Percentiles rank a stretch among this genome's conserved stretches.
These are phyloP conservation scores for Tetraneura akinire DNA, from an alignment of 1,140 invertebrate species.

Conservation along the genomic window DNA sequence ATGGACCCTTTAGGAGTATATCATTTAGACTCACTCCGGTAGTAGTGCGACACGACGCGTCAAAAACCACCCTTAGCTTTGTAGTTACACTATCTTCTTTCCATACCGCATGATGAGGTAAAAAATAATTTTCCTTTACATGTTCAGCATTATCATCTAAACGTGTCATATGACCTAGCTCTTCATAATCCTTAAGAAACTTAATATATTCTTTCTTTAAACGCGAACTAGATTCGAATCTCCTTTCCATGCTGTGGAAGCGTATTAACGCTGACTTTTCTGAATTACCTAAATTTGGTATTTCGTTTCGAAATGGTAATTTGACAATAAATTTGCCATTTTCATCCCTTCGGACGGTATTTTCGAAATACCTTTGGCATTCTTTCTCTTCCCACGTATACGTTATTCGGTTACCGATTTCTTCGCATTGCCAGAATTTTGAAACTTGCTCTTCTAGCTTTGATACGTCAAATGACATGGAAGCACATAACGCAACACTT, in stretches of 20 bases:
- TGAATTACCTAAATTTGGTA: neutral
- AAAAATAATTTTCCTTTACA: constrained; percentile 31
- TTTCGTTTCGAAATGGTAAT: neutral
- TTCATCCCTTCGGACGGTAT: neutral
- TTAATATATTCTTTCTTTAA: neutral
- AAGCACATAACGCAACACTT: too few species aligned
- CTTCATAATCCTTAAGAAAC: neutral
- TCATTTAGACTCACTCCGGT: constrained; percentile 58
- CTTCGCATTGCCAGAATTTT: neutral
- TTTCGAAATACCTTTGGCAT: neutral
- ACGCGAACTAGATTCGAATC: neutral
- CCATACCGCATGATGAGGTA: constrained; percentile 56
- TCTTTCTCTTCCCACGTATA: neutral
- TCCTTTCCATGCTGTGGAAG: neutral
- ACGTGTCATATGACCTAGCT: constrained; percentile 54
- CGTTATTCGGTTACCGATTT: too few species aligned
- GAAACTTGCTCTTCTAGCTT: neutral
- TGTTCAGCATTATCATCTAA: neutral
- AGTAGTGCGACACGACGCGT: constrained; percentile 55
- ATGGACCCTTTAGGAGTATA: constrained; percentile 53
- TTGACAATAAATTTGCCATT: constrained; percentile 13
- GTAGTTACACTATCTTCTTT: constrained; percentile 51
- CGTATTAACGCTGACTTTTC: neutral
- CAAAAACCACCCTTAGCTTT: constrained; percentile 57
- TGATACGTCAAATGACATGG: too few species aligned